A percentile compares a stretch with the other conserved stretches of the same genome.
These are phyloP conservation scores for Propsilocerus akamusi DNA, from an alignment of 1,140 invertebrate genomes.

Conservation along the genomic window DNA sequence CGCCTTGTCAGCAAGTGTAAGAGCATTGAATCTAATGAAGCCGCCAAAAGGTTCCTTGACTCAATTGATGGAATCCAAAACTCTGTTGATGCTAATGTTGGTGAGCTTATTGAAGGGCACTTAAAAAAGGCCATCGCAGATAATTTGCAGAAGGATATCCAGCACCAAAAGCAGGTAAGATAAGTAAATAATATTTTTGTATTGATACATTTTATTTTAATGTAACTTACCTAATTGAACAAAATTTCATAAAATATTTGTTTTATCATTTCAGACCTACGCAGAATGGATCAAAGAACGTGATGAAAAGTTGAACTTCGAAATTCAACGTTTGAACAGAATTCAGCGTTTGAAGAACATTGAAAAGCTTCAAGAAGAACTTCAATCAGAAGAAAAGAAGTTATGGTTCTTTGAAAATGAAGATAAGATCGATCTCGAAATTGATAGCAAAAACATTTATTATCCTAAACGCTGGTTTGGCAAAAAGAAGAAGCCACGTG, in stretches of 20 bases:
- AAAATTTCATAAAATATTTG: slow-evolving; percentile 3
- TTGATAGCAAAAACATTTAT: slow-evolving; percentile 34
- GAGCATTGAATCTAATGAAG: neutral
- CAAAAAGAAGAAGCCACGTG: slow-evolving; percentile 26
- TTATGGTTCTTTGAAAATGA: slow-evolving; percentile 65
- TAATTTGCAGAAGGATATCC: slow-evolving; percentile 26
- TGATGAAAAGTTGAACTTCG: slow-evolving; percentile 32
- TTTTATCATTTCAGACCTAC: slow-evolving; percentile 29
- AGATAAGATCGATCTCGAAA: slow-evolving; percentile 48
- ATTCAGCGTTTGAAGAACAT: slow-evolving; percentile 33
- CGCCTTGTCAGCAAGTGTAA: neutral
- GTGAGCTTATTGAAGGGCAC: slow-evolving; percentile 23
- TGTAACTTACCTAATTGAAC: neutral
- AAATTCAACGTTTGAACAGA: slow-evolving; percentile 32
- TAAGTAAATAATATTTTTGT: too few relatives aligned
- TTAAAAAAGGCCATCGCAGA: slow-evolving; percentile 26
- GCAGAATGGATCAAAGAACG: slow-evolving; percentile 34
- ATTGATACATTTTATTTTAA: too few relatives aligned
- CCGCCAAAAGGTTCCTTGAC: neutral
- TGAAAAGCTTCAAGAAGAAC: slow-evolving; percentile 32
- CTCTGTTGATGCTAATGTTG: slow-evolving; percentile 1
- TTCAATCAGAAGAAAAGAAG: slow-evolving; percentile 39
- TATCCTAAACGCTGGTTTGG: slow-evolving; percentile 25
- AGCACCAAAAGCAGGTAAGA: slow-evolving; percentile 29
- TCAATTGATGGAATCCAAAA: neutral